These are phyloP conservation scores for Mustelus asterias DNA, from an alignment of 2,113 vertebrate species.

Conservation along the genomic window DNA sequence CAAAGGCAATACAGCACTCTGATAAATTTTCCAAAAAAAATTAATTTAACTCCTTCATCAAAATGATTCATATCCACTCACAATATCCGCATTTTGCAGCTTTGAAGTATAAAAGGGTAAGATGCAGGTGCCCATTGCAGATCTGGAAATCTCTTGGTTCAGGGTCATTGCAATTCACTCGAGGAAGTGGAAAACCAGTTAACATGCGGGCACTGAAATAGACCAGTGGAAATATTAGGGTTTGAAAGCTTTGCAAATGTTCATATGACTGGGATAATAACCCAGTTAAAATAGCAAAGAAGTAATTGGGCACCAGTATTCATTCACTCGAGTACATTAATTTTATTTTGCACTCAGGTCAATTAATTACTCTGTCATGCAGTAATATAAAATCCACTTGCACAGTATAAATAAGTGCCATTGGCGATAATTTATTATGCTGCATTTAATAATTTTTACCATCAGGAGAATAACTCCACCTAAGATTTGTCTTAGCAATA, in stretches of 20 bases:
- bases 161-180: neutral
- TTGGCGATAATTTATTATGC: constrained; percentile 8
- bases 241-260: neutral
- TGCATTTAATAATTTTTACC: constrained; percentile 7
- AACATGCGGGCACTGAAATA: neutral
- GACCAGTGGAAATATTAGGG: neutral
- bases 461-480: neutral
- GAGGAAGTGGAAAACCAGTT: neutral
- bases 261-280: neutral
- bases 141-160: too few species aligned
- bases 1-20: neutral
- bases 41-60: neutral
- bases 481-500: neutral
- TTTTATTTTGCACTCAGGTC: constrained; percentile 13
- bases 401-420: neutral
- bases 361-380: neutral
- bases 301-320: neutral
- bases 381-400: neutral
- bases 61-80: too few species aligned
- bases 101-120: neutral
- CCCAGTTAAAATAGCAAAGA: neutral
- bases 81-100: neutral
- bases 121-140: neutral
- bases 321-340: neutral
- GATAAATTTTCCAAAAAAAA: neutral